Evolutionary conservation across 2,113 vertebrate species (phyloP), one percentile per base, ranked within the genome.

Genomic region (Gopherus evgoodei): DNA sequence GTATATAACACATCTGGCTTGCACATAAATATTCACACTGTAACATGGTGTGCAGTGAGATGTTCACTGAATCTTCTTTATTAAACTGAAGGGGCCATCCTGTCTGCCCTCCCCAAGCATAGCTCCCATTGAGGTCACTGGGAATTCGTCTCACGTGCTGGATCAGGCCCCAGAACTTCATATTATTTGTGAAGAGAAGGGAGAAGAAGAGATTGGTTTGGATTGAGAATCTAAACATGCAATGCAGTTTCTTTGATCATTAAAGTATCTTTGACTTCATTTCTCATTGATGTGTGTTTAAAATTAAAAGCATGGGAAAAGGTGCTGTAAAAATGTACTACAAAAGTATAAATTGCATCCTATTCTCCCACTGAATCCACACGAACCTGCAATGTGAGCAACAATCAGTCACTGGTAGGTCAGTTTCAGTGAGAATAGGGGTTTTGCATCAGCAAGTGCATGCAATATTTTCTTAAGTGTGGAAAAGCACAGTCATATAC

Each of bases 151-250:
- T 95, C 83, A 25, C 47, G 57, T 38, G 29, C 29, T 62, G 84
- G 44, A 92, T 94, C 94, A 95, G 53, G 44, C 3, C 44, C 91
- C 80, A 88, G 75, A 91, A 88, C 6, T 83, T n/a, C 47, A 89
- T 72, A 38, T 9, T 17, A 10, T 72, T 72, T 72, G 65, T 38
- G 65, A 85, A 2, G 72, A 88, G 83, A 12, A 57, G 10, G 27
- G 14, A 24, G 19, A 93, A 88, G 7, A 9, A 2, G 16, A 56
- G 75, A 91, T 91, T 92, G 85, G 90, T 75, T 42, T 76, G 16
- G 44, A 29, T 10, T 50, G 44, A 87, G 38, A 90, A 88, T 42
- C 1, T 83, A 82, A 82, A 13, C 25, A 2, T 83, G 5, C 54
- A 21, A 12, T 11, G 31, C 3, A 2, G 11, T 35, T 88, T 95